These are phyloP conservation scores for Riparia riparia DNA, from an alignment of 2,113 vertebrate genomes.

Conservation along the genomic window DNA sequence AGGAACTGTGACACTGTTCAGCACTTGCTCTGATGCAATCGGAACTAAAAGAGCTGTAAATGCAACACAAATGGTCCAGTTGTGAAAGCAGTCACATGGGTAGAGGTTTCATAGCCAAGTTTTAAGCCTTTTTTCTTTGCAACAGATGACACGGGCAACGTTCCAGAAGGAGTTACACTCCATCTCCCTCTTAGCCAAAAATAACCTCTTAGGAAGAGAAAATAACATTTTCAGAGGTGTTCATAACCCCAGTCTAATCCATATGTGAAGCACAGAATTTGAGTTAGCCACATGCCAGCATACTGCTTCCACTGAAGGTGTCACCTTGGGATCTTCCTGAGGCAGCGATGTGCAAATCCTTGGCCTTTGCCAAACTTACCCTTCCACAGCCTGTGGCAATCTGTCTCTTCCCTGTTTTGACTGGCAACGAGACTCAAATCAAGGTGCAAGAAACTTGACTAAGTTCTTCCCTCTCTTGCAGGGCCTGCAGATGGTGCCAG, in stretches of 20 bases:
- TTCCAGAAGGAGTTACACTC: not conserved
- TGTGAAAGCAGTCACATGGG: not conserved
- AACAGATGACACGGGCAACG: not conserved
- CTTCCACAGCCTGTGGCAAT: not conserved
- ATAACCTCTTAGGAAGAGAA: not conserved
- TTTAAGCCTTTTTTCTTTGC: not conserved
- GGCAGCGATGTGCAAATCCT: fast-evolving
- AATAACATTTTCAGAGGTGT: not conserved
- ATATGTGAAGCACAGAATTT: not conserved
- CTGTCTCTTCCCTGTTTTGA: not conserved
- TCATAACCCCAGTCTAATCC: not conserved
- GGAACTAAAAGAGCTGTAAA: not conserved
- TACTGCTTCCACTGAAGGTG: not conserved
- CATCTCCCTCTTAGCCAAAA: not conserved
- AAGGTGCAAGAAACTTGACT: not conserved
- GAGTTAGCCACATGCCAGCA: not conserved
- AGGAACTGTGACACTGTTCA: not conserved
- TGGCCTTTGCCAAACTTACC: not conserved
- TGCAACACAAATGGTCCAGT: not conserved
- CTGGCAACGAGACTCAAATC: not conserved
- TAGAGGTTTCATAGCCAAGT: not conserved
- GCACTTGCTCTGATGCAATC: not conserved
- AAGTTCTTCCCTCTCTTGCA: not conserved
- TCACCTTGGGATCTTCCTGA: not conserved
- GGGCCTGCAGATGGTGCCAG: conserved; percentile 58